Percentiles rank a stretch among this genome's conserved stretches.
Conservation (phyloP, 1,140 invertebrate species). For the Thrips palmi region DNA sequence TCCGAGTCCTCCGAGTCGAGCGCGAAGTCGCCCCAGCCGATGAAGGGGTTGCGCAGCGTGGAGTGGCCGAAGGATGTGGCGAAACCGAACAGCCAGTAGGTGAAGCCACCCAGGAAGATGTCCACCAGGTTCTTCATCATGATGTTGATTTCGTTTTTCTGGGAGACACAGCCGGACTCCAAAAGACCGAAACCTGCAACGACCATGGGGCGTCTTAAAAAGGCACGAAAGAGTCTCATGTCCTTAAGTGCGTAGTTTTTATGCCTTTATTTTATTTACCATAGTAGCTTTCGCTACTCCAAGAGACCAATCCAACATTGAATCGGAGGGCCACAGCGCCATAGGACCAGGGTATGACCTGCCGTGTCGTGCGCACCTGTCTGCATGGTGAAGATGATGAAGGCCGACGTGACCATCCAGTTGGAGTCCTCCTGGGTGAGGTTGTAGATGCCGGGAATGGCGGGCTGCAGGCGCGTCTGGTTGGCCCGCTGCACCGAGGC, state of each 20-base stretch:
- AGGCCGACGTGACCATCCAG: slow-evolving; percentile 83
- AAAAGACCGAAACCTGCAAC: slow-evolving; percentile 60
- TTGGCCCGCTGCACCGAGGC: too few relatives aligned
- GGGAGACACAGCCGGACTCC: slow-evolving; percentile 78
- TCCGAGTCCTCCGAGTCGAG: slow-evolving; percentile 46
- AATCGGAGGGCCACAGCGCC: not conserved
- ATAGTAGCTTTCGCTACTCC: not conserved
- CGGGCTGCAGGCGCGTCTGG: too few relatives aligned
- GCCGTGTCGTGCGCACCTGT: slow-evolving; percentile 40
- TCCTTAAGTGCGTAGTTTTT: not conserved
- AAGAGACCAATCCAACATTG: not conserved
- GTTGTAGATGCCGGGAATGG: too few relatives aligned
- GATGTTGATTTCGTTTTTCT: slow-evolving; percentile 92
- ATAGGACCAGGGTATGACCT: not conserved
- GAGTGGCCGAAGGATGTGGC: slow-evolving; percentile 72
- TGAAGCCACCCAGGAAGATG: slow-evolving; percentile 77
- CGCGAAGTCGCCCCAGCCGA: slow-evolving; percentile 48
- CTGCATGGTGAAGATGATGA: slow-evolving; percentile 96
- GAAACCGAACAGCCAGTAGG: slow-evolving; percentile 90
- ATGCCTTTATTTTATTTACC: not conserved
- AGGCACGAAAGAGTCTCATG: not conserved
- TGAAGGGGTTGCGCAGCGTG: slow-evolving; percentile 46
- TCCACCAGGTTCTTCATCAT: slow-evolving; percentile 94
- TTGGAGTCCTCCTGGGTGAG: slow-evolving; percentile 81
- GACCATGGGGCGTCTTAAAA: not conserved